Percentiles rank a stretch among this genome's conserved stretches.
Evolutionary conservation across 2,797 vertebrate species (phyloP).

Genomic region (Danio aesculapii): DNA sequence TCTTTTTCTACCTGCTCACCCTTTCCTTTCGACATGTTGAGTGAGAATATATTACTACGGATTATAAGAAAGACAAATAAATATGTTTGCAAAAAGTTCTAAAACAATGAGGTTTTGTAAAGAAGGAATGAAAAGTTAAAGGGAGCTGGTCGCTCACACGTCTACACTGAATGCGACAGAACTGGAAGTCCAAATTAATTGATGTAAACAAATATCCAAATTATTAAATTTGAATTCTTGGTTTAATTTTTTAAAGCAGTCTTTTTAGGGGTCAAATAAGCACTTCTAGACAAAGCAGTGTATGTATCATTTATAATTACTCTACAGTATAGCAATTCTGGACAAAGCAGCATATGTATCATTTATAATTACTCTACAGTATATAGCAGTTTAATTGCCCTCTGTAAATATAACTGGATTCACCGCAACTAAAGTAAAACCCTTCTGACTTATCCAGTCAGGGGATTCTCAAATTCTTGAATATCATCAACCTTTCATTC

Average conservation of each 20-base stretch:
- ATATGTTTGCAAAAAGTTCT: too few relatives aligned
- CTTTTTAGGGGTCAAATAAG: neutral
- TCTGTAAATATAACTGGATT: slow-evolving; percentile 35
- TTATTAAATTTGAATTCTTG: neutral
- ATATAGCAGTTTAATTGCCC: slow-evolving; percentile 31
- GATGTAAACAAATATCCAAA: neutral
- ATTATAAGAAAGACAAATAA: too few relatives aligned
- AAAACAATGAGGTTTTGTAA: too few relatives aligned
- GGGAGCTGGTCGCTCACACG: too few relatives aligned
- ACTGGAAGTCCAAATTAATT: neutral
- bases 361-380: neutral
- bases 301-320: neutral
- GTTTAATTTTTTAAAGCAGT: neutral
- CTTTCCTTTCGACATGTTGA: too few relatives aligned
- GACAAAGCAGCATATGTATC: slow-evolving; percentile 11
- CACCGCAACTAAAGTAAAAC: slow-evolving; percentile 24
- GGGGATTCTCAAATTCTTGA: slow-evolving; percentile 1
- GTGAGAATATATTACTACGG: too few relatives aligned
- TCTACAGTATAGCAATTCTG: slow-evolving; percentile 3
- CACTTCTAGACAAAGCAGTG: slow-evolving; percentile 11
- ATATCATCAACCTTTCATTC: slow-evolving; percentile 3
- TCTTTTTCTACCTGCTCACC: too few relatives aligned
- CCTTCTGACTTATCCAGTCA: slow-evolving; percentile 2
- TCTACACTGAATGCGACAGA: too few relatives aligned
- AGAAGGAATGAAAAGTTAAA: too few relatives aligned